A percentile compares a stretch with the other conserved stretches of the same genome.
Evolutionary conservation across 1,140 invertebrate genomes (phyloP).

Genomic region (Trachymyrmex septentrionalis): DNA sequence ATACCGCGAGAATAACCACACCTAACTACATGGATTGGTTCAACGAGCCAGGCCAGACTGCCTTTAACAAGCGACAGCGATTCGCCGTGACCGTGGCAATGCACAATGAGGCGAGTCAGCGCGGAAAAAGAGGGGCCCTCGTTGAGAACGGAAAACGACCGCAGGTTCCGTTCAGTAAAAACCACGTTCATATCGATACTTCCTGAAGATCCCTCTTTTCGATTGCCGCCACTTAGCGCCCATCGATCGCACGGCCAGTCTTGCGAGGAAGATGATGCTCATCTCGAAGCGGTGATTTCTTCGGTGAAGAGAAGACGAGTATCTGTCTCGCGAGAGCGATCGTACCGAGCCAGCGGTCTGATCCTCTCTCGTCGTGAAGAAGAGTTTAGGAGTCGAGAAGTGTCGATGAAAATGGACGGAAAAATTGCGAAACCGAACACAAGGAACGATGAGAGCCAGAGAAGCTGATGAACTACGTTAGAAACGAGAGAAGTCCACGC

Average conservation of each 20-base stretch:
- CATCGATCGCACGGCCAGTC: conserved; percentile 73
- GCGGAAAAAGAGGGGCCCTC: not conserved
- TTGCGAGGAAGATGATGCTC: conserved; percentile 80
- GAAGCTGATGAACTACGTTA: not conserved
- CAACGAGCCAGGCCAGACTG: conserved; percentile 44
- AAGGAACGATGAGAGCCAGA: not conserved
- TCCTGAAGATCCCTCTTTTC: conserved; percentile 75
- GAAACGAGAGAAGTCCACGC: not conserved
- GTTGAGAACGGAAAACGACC: not conserved
- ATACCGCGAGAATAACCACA: conserved; percentile 50
- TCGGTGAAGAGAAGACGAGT: not conserved
- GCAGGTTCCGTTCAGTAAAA: conserved; percentile 71
- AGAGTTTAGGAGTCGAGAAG: not conserved
- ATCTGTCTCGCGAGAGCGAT: conserved; percentile 19
- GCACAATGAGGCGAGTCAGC: conserved; percentile 28
- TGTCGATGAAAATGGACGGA: not conserved
- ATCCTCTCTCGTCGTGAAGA: not conserved
- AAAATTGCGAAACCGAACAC: not conserved
- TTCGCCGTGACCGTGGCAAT: not conserved
- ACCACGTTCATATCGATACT: conserved; percentile 79
- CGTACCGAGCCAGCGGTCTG: conserved; percentile 25
- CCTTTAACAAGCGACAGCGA: conserved; percentile 44
- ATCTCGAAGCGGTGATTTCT: conserved; percentile 66
- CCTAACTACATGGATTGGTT: conserved; percentile 48
- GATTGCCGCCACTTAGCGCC: conserved; percentile 74